These are phyloP conservation scores for Penaeus indicus DNA, from an alignment of 1,140 invertebrate genomes.

Conservation along the genomic window DNA sequence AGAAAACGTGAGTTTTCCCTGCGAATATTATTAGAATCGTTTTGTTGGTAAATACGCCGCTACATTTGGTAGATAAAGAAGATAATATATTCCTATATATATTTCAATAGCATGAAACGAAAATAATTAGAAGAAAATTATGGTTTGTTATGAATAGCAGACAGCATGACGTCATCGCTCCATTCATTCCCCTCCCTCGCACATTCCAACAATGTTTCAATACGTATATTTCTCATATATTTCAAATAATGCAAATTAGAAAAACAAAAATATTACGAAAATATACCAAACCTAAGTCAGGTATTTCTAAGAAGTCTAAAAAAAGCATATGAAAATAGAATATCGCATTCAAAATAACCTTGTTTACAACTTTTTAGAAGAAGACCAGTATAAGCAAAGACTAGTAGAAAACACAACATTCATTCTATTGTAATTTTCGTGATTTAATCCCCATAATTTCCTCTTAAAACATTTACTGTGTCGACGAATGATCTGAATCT, in stretches of 20 bases:
- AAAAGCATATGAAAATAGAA: background rate
- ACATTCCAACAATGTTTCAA: constrained; percentile 40
- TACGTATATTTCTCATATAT: background rate
- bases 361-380: constrained; percentile 46
- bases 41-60: background rate
- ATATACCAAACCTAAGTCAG: too few species aligned
- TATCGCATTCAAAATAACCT: background rate
- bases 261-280: too few species aligned
- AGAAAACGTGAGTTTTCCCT: background rate
- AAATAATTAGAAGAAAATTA: background rate
- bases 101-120: background rate
- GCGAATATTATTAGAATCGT: background rate
- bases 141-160: constrained; percentile 53
- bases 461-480: background rate
- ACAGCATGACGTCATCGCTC: constrained; percentile 48
- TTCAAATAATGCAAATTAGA: too few species aligned
- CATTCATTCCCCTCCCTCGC: constrained; percentile 60
- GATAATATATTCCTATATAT: background rate
- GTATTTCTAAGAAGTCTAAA: too few species aligned
- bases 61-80: background rate
- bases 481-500: constrained; percentile 47
- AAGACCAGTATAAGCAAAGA: background rate
- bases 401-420: constrained; percentile 34
- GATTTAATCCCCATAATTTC: background rate
- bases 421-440: constrained; percentile 35